A percentile compares a stretch with the other conserved stretches of the same genome.
phyloP scores from a whole-genome alignment of 1,140 invertebrate genomes.

The Aphelinus atriplicis region DNA sequence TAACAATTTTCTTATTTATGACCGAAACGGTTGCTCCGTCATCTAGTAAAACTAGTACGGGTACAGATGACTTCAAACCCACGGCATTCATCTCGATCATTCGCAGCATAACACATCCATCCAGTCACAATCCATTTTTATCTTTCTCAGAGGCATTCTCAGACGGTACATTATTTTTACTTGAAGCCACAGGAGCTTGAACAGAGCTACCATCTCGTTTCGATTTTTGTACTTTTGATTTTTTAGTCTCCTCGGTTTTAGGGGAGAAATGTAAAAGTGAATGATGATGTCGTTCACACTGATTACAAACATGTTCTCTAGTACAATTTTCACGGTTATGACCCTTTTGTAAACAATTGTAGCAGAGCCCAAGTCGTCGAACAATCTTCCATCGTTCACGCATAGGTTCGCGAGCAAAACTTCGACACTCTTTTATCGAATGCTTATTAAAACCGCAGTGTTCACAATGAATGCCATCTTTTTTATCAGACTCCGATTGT shows the following conservation, averaged over 20 bases:
- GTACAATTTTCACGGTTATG: conserved; percentile 4
- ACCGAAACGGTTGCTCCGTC: conserved; percentile 6
- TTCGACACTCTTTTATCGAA: neutral
- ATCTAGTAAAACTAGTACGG: conserved; percentile 9
- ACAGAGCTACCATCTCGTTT: neutral
- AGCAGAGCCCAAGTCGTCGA: neutral
- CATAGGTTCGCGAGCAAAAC: neutral
- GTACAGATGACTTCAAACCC: neutral
- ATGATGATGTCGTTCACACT: conserved; percentile 12
- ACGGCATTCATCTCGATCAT: neutral
- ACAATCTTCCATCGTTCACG: conserved; percentile 6
- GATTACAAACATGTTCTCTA: neutral
- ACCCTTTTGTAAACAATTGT: neutral
- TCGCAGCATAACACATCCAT: neutral
- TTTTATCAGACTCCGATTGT: neutral
- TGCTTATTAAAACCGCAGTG: neutral
- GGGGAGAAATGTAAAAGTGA: conserved; percentile 12
- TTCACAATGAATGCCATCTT: neutral
- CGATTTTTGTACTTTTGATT: neutral
- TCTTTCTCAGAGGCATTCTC: neutral
- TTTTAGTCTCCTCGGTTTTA: neutral
- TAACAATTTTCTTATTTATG: conserved; percentile 2
- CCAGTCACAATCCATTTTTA: neutral
- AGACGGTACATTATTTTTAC: neutral
- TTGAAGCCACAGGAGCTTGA: neutral